phyloP scores from a whole-genome alignment of 2,888 invertebrate species.

The Eupithecia inturbata region DNA sequence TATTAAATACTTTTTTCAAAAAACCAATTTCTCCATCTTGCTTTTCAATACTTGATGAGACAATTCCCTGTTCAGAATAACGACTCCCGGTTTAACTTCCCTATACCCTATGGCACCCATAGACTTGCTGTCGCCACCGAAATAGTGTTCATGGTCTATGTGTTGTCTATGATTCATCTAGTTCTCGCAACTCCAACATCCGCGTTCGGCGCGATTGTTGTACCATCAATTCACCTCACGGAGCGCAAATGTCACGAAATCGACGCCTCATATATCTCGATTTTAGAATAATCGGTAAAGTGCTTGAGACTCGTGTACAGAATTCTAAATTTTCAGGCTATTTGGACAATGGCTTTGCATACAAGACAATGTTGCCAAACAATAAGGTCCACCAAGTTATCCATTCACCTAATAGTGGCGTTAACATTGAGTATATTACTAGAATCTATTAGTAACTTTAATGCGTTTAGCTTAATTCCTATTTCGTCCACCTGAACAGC shows the following conservation, averaged over 20 bases:
- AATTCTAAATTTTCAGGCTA: conserved; percentile 55
- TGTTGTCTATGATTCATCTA: conserved; percentile 23
- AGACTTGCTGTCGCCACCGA: conserved; percentile 13
- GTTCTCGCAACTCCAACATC: conserved; percentile 49
- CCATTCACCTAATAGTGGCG: not conserved
- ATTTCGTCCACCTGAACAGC: not conserved
- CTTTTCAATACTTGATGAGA: not conserved
- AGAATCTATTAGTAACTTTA: not conserved
- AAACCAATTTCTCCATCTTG: too few relatives aligned
- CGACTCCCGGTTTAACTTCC: not conserved
- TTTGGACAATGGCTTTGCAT: conserved; percentile 17
- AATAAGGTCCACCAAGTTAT: not conserved
- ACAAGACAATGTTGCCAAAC: not conserved
- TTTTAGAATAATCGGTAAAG: conserved; percentile 71
- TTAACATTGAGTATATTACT: not conserved
- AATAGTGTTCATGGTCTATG: not conserved
- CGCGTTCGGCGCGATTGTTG: conserved; percentile 63
- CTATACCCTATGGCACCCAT: not conserved
- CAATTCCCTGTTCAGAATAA: not conserved
- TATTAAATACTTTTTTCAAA: not conserved
- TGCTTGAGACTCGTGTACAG: conserved; percentile 53
- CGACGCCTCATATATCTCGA: conserved; percentile 74
- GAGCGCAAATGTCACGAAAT: conserved; percentile 63
- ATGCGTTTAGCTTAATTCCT: not conserved
- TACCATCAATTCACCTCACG: conserved; percentile 68